Conservation (phyloP, 2,888 invertebrate species). For the Nowickia ferox region DNA sequence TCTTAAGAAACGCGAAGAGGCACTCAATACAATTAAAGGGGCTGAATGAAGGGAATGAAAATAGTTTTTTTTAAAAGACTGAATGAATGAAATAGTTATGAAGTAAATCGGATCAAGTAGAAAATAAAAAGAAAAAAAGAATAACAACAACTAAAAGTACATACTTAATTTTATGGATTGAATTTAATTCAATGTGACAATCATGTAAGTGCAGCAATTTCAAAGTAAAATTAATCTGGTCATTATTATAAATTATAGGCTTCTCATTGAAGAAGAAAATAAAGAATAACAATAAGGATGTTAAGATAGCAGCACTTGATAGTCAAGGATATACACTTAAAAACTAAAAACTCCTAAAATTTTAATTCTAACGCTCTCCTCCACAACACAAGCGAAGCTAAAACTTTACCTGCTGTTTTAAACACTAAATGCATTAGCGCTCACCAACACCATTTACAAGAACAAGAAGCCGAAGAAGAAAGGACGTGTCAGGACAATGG, state of each 20-base stretch:
- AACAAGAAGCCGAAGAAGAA: constrained; percentile 25
- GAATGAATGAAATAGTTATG: constrained; percentile 41
- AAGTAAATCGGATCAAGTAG: constrained; percentile 41
- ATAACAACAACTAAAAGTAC: constrained; percentile 17
- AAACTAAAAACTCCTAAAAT: constrained; percentile 31
- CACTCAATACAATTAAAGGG: constrained; percentile 13
- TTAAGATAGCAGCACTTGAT: constrained; percentile 55
- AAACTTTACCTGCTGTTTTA: not conserved
- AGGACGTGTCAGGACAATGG: constrained; percentile 73
- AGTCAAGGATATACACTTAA: constrained; percentile 16
- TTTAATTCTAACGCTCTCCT: not conserved
- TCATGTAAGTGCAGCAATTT: constrained; percentile 45
- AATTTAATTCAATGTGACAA: constrained; percentile 51
- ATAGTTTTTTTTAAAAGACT: not conserved
- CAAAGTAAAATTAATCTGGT: constrained; percentile 51
- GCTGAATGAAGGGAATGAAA: constrained; percentile 7
- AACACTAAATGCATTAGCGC: constrained; percentile 31
- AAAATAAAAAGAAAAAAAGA: not conserved
- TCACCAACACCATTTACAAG: constrained; percentile 4
- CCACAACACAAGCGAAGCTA: constrained; percentile 3
- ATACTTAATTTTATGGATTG: constrained; percentile 18
- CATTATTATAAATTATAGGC: constrained; percentile 66
- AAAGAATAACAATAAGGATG: not conserved
- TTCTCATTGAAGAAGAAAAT: constrained; percentile 27
- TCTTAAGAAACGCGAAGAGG: constrained; percentile 1